Base-by-base conservation (phyloP, 2,797 vertebrate species). In the Syngnathus acus region DNA sequence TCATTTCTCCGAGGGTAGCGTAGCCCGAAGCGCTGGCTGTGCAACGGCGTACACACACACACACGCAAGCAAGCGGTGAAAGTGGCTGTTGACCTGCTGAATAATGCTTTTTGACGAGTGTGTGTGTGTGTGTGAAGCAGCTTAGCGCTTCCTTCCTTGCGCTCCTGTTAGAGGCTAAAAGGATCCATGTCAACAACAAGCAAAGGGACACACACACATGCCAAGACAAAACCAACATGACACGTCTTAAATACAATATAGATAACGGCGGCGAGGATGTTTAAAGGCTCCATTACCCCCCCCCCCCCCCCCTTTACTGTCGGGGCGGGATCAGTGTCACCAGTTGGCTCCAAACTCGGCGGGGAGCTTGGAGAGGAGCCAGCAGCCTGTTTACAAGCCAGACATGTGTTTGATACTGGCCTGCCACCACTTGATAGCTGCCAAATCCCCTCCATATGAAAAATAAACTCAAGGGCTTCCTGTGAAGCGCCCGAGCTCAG, bases 211-310 rank as follows among this genome's bases (percentile, higher is more conserved):
- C 84, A 82, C 17, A 88, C 84, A 66, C 74, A 68, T 69, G 40
- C 79, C 75, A 72, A 79, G 69, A 81, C 62, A 64, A 37, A 37
- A 16, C 76, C 83, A 76, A 77, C 78, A 76, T 71, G 84, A 80
- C 78, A 73, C 70, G 80, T 86, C 80, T 87, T 68, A 83, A 89
- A 90, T 90, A 84, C 89, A 91, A 90, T 91, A 89, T 87, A 89
- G 83, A 90, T 90, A 85, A 88, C 88, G 75, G 88, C 88, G 75
- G 85, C 81, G 79, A 78, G 76, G 85, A 82, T 74, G 78, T 88
- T 86, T 91, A 87, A 91, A 90, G 88, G 88, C 89, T 90, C 88
- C 90, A 90, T 92, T 91, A 91, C 81, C 54, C 54, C 54, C 54
- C 14, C 1, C 40, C 40, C 40, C 73, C 80, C 72, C 57, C 76